Base-by-base conservation (phyloP, 2,113 vertebrate species). In the Xiphias gladius region DNA sequence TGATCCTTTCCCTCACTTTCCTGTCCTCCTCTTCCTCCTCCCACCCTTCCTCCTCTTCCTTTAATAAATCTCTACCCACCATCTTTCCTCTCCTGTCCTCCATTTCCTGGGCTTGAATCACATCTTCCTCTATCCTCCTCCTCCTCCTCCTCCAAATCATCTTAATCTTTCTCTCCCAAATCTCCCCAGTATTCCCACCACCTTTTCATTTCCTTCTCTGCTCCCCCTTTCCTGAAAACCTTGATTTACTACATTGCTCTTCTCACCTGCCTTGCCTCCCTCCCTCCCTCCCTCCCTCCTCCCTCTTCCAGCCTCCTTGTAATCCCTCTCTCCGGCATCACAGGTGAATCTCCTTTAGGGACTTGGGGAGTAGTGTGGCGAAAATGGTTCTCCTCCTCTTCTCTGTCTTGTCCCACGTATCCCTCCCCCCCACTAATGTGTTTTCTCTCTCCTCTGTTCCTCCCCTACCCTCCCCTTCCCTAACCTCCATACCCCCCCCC, bases 391-490 rank as follows among this genome's bases (percentile, higher is more conserved):
- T 83, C 61, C 77, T 87, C 75, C 73, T 87, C 72, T 75, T 80
- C 54, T 87, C 61, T 74, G 65, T 83, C 52, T 66, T 1, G 7
- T 39, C 69, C 79, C 72, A 67, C 65, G 41, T 68, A 22, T 32
- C 85, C 68, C 79, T 4, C 81, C 71, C 79, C 69, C 62, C 61
- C 79, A 75, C 85, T 91, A 83, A 89, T 90, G 81, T 90, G 76
- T 86, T 88, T 70, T 89, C 67, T 90, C 85, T 84, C 81, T 72
- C 73, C 84, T 32, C 30, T 52, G 16, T 58, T n/a, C 71, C 41
- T 28, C 55, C 37, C 35, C 20, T 20, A 24, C 58, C 30, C 41
- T 26, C 48, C 37, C 50, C 7, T 52, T 14, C 22, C 48, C 13
- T 61, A 41, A 76, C 59, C 59, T 63, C 72, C 62, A 22, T 37